These are phyloP conservation scores for Proctacanthus coquilletti DNA, from an alignment of 1,140 invertebrate genomes.

Conservation along the genomic window DNA sequence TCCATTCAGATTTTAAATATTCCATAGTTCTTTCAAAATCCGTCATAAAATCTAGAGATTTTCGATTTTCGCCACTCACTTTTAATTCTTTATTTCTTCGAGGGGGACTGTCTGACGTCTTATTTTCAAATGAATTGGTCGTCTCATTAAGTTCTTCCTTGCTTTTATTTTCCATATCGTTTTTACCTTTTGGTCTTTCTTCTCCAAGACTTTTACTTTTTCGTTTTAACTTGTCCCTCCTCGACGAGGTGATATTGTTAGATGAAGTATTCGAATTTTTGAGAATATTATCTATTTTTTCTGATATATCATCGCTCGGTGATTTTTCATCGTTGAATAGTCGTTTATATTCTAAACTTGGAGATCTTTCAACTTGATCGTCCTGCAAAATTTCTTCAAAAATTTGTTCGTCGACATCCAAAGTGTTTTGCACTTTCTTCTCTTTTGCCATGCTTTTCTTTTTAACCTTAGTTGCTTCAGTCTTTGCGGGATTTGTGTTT, in stretches of 20 bases:
- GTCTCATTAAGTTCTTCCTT: neutral
- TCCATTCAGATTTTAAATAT: conserved; percentile 25
- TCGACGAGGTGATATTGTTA: too few species aligned
- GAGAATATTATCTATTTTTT: conserved; percentile 23
- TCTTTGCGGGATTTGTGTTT: too few species aligned
- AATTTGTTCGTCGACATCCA: conserved; percentile 21
- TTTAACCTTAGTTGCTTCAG: too few species aligned
- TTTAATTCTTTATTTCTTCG: too few species aligned
- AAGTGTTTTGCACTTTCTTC: conserved; percentile 6
- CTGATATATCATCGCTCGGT: conserved; percentile 23
- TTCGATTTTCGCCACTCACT: too few species aligned
- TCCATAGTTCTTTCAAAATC: conserved; percentile 27
- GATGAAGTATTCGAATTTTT: too few species aligned
- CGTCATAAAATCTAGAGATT: conserved; percentile 22
- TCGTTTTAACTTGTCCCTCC: too few species aligned
- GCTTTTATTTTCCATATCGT: too few species aligned
- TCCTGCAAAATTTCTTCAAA: conserved; percentile 20
- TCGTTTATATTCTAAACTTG: conserved; percentile 22
- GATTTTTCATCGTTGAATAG: conserved; percentile 25
- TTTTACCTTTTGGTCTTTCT: too few species aligned
- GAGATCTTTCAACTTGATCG: conserved; percentile 15
- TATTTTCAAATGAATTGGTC: neutral
- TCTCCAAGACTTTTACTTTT: conserved; percentile 25
- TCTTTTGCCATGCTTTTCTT: too few species aligned
- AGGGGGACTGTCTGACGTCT: neutral